Percentiles rank a stretch among this genome's conserved stretches.
Evolutionary conservation across 1,140 invertebrate genomes (phyloP).

Genomic region (Orchesella cincta): DNA sequence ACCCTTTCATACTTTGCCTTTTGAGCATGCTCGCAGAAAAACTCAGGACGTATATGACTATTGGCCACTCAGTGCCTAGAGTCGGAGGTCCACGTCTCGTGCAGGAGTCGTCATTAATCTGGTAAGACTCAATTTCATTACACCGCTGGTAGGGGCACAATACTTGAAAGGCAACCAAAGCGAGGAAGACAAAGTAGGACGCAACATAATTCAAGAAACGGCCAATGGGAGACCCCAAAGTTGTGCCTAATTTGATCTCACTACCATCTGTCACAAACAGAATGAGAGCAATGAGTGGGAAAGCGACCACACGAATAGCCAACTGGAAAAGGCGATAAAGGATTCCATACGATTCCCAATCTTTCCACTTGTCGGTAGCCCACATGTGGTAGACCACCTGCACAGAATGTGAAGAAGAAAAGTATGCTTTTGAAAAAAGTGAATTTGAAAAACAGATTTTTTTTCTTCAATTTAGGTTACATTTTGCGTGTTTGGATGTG

Average conservation of each 20-base stretch:
- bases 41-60: neutral
- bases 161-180: neutral
- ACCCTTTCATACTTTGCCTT: neutral
- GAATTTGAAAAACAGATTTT: neutral
- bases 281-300: neutral
- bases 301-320: neutral
- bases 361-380: conserved; percentile 18
- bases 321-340: neutral
- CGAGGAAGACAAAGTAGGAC: conserved; percentile 7
- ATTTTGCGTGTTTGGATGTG: conserved; percentile 73
- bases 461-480: conserved; percentile 52
- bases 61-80: conserved; percentile 8
- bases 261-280: neutral
- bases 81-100: neutral
- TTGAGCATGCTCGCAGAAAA: neutral
- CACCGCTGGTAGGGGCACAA: neutral
- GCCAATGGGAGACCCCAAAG: neutral
- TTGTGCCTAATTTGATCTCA: neutral
- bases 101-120: neutral
- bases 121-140: neutral
- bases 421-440: neutral
- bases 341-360: neutral
- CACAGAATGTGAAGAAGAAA: neutral
- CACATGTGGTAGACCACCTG: conserved; percentile 8
- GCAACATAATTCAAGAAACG: neutral